Percentiles rank a stretch among this genome's conserved stretches.
phyloP scores from a whole-genome alignment of 2,888 invertebrate species.

The Atrina japonica region DNA sequence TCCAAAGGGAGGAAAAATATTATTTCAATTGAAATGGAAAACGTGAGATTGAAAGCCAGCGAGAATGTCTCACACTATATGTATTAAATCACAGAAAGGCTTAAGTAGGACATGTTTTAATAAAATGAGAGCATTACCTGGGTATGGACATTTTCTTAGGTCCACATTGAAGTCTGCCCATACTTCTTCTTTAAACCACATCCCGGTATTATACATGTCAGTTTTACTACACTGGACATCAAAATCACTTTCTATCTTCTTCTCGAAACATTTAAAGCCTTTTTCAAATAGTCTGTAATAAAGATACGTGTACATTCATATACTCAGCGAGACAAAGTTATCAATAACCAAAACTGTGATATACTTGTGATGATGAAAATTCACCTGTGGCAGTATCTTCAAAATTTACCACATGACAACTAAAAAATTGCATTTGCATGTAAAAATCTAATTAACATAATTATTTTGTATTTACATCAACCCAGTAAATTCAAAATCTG shows the following conservation, averaged over 20 bases:
- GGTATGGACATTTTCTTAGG: conserved; percentile 12
- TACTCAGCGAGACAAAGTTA: no score
- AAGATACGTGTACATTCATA: not conserved
- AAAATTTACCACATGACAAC: not conserved
- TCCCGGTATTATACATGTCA: conserved; percentile 11
- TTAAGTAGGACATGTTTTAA: no score
- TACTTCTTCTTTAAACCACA: conserved; percentile 22
- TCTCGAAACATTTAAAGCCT: conserved; percentile 20
- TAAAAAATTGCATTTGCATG: not conserved
- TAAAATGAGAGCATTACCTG: no score
- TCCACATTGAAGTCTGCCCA: conserved; percentile 18
- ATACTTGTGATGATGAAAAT: no score
- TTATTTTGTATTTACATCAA: no score
- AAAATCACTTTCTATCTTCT: conserved; percentile 14
- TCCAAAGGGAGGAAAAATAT: no score
- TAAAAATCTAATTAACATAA: not conserved
- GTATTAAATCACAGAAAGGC: no score
- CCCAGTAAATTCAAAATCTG: no score
- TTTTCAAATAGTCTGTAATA: conserved; percentile 20
- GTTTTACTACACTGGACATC: conserved; percentile 3
- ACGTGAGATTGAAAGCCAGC: not conserved
- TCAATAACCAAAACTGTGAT: no score
- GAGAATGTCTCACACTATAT: not conserved
- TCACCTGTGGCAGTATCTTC: no score
- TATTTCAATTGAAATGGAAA: no score